Evolutionary conservation across 2,113 vertebrate species (phyloP).

Genomic region (Vulpes ferrilata): DNA sequence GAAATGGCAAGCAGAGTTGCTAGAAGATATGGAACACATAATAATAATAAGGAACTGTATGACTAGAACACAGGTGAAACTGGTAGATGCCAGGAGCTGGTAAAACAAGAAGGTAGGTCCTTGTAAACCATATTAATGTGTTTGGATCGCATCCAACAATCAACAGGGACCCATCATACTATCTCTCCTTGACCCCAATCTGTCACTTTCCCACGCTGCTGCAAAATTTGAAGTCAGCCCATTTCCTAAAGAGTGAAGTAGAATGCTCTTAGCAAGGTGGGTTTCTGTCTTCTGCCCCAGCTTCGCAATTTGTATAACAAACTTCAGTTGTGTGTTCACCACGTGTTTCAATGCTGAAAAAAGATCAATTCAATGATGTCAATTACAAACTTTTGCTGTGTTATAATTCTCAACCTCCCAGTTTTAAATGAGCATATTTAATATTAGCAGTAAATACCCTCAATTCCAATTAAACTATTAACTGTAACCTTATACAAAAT

Average conservation of each 20-base stretch:
- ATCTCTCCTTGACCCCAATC: not conserved
- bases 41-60: not conserved
- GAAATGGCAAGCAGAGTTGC: not conserved
- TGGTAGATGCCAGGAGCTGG: not conserved
- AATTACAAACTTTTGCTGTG: not conserved
- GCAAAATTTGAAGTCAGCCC: not conserved
- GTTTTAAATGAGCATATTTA: not conserved
- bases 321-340: not conserved
- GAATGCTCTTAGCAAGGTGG: not conserved
- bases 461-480: constrained; percentile 6
- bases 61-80: not conserved
- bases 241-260: constrained; percentile 20
- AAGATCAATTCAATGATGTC: not conserved
- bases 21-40: not conserved
- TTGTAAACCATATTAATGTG: not conserved
- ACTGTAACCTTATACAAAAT: not conserved
- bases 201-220: not conserved
- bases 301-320: not conserved
- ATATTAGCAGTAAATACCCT: not conserved
- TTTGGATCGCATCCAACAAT: not conserved
- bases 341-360: not conserved
- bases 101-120: not conserved
- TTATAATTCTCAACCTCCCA: not conserved
- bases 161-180: not conserved
- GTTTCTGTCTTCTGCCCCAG: constrained; percentile 30